Conservation (phyloP, 2,888 invertebrate species). For the Chironomus riparius region DNA sequence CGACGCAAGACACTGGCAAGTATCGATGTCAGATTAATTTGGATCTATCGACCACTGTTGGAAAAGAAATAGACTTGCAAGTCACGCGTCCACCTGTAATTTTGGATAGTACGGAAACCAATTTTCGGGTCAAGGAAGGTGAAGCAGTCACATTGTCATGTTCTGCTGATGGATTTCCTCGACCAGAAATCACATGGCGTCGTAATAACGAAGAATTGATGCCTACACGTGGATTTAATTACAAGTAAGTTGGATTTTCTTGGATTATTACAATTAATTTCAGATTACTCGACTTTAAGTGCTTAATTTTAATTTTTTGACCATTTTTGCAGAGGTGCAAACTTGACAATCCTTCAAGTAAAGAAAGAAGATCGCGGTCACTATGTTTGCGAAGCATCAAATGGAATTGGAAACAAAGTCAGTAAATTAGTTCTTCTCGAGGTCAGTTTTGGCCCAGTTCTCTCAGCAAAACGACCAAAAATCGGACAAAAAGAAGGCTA, state of each 20-base stretch:
- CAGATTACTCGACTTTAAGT: background rate
- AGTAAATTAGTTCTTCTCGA: slow-evolving; percentile 8
- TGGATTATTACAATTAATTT: background rate
- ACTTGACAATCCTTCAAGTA: slow-evolving; percentile 14
- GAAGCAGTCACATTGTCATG: slow-evolving; percentile 1
- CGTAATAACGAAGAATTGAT: slow-evolving; percentile 12
- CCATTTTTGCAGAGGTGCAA: background rate
- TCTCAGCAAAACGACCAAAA: slow-evolving; percentile 19
- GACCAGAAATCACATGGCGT: slow-evolving; percentile 14
- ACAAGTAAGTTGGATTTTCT: background rate
- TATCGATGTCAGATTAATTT: slow-evolving; percentile 18
- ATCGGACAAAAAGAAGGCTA: slow-evolving; percentile 18
- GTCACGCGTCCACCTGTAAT: slow-evolving; percentile 17
- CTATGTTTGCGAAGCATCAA: slow-evolving; percentile 18
- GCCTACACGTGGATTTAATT: background rate
- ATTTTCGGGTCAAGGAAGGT: background rate
- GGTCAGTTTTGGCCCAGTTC: slow-evolving; percentile 16
- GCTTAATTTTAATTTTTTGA: background rate
- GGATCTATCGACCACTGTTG: background rate
- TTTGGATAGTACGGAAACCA: background rate
- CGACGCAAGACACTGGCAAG: background rate
- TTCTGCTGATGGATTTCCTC: slow-evolving; percentile 15
- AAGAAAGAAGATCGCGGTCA: slow-evolving; percentile 26
- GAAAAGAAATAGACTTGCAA: slow-evolving; percentile 17
- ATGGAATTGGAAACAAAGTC: slow-evolving; percentile 6